These are phyloP conservation scores for Pseudopipra pipra DNA, from an alignment of 2,113 vertebrate species.

Conservation along the genomic window DNA sequence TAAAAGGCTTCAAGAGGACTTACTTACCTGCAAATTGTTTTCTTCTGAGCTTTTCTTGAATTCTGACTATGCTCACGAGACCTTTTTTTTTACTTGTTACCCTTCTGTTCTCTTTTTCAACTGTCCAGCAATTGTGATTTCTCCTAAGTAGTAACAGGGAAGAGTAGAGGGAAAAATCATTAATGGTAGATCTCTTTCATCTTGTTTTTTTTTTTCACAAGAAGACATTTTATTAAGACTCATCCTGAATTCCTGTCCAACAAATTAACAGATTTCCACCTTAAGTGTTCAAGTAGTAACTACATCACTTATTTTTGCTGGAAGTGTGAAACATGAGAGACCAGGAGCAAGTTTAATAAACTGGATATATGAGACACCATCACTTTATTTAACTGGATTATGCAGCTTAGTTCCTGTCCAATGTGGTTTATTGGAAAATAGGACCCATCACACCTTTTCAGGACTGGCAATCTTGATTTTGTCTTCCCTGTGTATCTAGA, in stretches of 20 bases:
- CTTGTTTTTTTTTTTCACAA: neutral
- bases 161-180: neutral
- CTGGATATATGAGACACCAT: neutral
- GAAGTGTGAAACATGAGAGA: neutral
- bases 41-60: neutral
- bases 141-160: neutral
- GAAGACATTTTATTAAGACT: neutral
- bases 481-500: neutral
- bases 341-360: neutral
- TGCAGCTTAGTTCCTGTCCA: neutral
- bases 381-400: neutral
- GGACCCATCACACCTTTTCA: neutral
- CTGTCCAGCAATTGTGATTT: neutral
- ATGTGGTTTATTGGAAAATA: neutral
- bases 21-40: neutral
- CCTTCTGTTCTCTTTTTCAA: neutral
- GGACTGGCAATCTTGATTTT: neutral
- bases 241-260: neutral
- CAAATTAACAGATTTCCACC: neutral
- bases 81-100: neutral
- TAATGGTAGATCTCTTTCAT: neutral
- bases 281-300: neutral
- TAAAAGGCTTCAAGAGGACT: neutral
- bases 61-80: neutral
- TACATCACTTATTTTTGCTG: neutral